A percentile compares a stretch with the other conserved stretches of the same genome.
These are phyloP conservation scores for Tetragnatha versicolor DNA, from an alignment of 1,140 invertebrate species.

Conservation along the genomic window DNA sequence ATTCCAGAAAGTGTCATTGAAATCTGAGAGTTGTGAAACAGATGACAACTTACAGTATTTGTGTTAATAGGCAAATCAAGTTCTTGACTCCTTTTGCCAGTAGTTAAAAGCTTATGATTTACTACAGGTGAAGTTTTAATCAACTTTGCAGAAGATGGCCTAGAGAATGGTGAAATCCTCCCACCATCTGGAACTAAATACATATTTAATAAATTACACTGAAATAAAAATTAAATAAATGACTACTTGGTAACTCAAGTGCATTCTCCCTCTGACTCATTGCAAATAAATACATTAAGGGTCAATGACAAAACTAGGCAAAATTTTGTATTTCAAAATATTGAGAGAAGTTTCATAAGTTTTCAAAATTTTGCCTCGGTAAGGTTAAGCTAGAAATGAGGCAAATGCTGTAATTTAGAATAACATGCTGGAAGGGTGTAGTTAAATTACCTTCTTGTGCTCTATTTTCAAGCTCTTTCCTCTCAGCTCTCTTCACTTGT, in stretches of 20 bases:
- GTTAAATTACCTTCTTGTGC: constrained; percentile 28
- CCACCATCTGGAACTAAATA: constrained; percentile 10
- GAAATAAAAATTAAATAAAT: background rate
- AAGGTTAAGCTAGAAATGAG: background rate
- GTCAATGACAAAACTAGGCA: too few species aligned
- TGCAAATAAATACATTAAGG: too few species aligned
- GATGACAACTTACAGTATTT: constrained; percentile 20
- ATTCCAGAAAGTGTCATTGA: too few species aligned
- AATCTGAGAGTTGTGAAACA: background rate
- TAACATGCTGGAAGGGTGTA: too few species aligned
- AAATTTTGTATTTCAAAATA: too few species aligned
- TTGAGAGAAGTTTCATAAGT: too few species aligned
- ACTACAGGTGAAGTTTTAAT: constrained; percentile 30
- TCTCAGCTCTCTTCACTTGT: constrained; percentile 38
- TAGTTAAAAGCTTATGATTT: constrained; percentile 21
- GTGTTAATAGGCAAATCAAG: constrained; percentile 7
- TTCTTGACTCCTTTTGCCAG: constrained; percentile 7
- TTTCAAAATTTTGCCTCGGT: background rate
- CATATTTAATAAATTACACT: background rate
- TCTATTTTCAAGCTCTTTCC: constrained; percentile 20
- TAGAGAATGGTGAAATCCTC: constrained; percentile 32
- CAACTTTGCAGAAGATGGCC: constrained; percentile 38
- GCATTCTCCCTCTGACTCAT: too few species aligned
- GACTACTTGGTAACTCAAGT: too few species aligned
- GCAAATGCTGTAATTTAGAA: too few species aligned